Conservation (phyloP, 1,140 invertebrate species). For the Chironomus tepperi region DNA sequence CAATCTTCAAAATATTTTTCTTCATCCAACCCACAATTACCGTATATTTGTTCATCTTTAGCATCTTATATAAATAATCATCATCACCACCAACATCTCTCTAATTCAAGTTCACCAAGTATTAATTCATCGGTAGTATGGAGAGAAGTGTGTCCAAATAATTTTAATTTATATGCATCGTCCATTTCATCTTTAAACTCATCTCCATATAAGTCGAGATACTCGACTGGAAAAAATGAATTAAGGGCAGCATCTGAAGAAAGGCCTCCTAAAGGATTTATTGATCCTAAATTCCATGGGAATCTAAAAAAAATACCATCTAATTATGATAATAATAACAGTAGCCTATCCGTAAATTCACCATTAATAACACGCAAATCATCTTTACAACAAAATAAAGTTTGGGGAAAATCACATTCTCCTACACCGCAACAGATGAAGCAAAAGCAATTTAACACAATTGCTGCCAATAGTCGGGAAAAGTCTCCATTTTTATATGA, state of each 20-base stretch:
- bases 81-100: conserved; percentile 32
- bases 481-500: conserved; percentile 36
- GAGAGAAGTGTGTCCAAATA: conserved; percentile 40
- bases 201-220: conserved; percentile 32
- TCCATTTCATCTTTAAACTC: conserved; percentile 36
- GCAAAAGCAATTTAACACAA: conserved; percentile 24
- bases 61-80: conserved; percentile 27
- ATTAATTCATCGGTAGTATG: conserved; percentile 40
- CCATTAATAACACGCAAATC: background rate
- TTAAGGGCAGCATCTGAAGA: conserved; percentile 38
- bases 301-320: background rate
- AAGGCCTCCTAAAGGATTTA: conserved; percentile 30
- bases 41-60: conserved; percentile 32
- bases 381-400: conserved; percentile 1
- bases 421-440: background rate
- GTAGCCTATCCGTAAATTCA: background rate
- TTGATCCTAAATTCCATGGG: conserved; percentile 28
- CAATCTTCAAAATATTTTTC: conserved; percentile 41
- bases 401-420: conserved; percentile 29
- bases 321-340: conserved; percentile 21
- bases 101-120: conserved; percentile 29
- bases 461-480: background rate
- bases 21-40: conserved; percentile 27
- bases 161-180: conserved; percentile 39
- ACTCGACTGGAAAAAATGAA: conserved; percentile 26